Conservation (phyloP, 53 echinoderm and acorn worm genomes). For the Apostichopus leukothele region DNA sequence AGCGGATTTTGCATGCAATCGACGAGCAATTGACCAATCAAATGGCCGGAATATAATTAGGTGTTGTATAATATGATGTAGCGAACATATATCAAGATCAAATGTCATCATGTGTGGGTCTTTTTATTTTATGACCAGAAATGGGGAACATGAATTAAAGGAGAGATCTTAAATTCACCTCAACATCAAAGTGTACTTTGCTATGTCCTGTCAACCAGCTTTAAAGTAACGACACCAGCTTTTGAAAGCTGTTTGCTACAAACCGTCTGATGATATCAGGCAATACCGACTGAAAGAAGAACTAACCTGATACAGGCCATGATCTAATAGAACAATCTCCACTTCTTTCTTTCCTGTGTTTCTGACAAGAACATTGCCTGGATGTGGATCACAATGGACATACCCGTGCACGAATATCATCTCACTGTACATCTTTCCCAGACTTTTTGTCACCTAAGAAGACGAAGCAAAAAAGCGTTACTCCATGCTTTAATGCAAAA, state of each 20-base stretch:
- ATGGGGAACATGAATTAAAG: no score
- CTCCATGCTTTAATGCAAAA: neutral
- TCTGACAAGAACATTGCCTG: conserved; percentile 84
- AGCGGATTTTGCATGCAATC: no score
- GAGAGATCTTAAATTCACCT: no score
- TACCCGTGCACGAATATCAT: conserved; percentile 99
- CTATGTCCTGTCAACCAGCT: neutral
- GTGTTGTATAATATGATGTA: no score
- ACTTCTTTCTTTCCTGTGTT: conserved; percentile 57
- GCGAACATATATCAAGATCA: no score
- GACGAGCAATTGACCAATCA: no score
- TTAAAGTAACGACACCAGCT: neutral
- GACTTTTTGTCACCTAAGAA: conserved; percentile 76
- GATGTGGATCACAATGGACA: conserved; percentile 98
- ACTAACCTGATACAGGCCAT: conserved; percentile 94
- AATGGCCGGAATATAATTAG: no score
- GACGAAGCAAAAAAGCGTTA: neutral
- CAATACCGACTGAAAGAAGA: neutral
- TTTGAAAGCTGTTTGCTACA: neutral
- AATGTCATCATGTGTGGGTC: no score
- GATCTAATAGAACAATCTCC: conserved; percentile 93
- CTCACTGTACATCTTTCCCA: conserved; percentile 96
- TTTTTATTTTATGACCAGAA: no score
- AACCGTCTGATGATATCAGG: neutral
- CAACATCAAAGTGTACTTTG: no score